These are phyloP conservation scores for Mus minutoides DNA, from an alignment of 2,797 vertebrate genomes.

Conservation along the genomic window DNA sequence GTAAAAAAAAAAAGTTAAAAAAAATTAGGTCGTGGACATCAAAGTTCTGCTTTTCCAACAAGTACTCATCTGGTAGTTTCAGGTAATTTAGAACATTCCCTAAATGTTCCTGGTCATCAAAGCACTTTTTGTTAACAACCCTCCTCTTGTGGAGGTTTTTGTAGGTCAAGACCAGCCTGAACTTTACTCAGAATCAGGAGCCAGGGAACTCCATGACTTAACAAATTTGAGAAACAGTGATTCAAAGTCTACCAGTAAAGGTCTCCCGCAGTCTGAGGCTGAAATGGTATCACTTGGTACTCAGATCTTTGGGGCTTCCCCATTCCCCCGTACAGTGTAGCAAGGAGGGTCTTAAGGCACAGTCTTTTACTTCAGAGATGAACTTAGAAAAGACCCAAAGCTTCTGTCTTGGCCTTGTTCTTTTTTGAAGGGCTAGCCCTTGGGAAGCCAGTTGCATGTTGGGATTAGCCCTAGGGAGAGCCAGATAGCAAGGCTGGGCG, in stretches of 20 bases:
- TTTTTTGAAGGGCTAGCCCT: background rate
- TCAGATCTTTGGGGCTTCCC: background rate
- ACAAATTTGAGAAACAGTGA: background rate
- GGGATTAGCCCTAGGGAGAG: background rate
- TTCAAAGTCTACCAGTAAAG: background rate
- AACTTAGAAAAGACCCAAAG: background rate
- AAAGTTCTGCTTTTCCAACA: background rate
- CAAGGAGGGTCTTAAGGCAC: too few species aligned
- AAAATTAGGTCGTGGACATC: background rate
- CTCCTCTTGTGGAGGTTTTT: background rate
- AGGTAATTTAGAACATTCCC: background rate
- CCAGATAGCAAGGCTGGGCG: background rate
- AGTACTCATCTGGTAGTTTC: background rate
- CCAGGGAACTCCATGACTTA: background rate
- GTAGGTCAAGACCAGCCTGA: background rate
- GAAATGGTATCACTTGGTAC: background rate
- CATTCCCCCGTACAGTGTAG: too few species aligned
- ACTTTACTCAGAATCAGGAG: background rate
- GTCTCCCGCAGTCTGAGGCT: background rate
- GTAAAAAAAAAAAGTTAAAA: background rate
- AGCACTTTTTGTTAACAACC: background rate
- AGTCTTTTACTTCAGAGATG: background rate
- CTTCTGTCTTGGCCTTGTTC: background rate
- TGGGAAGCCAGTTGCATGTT: background rate
- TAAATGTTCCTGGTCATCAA: background rate